phyloP scores from a whole-genome alignment of 1,140 invertebrate species.

The Amyelois transitella region DNA sequence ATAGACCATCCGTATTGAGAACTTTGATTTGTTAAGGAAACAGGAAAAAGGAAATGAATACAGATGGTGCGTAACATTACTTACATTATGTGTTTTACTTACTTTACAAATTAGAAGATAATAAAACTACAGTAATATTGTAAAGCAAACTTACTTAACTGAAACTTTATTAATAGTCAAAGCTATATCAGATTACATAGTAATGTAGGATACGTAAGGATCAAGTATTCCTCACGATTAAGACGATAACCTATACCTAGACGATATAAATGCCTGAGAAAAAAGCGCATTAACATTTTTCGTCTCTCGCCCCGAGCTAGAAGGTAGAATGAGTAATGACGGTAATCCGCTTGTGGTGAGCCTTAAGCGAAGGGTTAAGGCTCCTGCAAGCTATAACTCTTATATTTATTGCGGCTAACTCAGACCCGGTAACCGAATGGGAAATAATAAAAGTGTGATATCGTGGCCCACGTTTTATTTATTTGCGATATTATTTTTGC shows the following conservation, averaged over 20 bases:
- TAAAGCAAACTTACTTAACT: too few relatives aligned
- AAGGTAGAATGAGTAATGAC: conserved; percentile 67
- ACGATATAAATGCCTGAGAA: conserved; percentile 3
- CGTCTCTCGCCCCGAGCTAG: conserved; percentile 43
- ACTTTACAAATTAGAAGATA: too few relatives aligned
- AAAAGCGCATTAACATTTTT: conserved; percentile 23
- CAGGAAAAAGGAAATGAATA: background rate
- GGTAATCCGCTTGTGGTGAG: conserved; percentile 67
- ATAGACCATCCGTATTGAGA: conserved; percentile 1
- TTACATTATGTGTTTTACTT: too few relatives aligned
- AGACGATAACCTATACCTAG: conserved; percentile 5
- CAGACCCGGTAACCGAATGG: conserved; percentile 32
- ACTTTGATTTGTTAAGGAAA: background rate
- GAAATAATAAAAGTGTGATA: conserved; percentile 31
- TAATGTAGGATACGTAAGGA: too few relatives aligned
- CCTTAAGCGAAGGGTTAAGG: conserved; percentile 65
- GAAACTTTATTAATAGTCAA: too few relatives aligned
- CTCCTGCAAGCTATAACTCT: conserved; percentile 55
- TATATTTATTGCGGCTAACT: conserved; percentile 61
- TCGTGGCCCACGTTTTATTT: conserved; percentile 2
- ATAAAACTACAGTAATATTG: too few relatives aligned
- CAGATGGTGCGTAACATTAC: background rate
- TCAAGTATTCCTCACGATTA: too few relatives aligned
- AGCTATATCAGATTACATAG: too few relatives aligned
- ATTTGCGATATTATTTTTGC: background rate